Conservation (phyloP, 2,797 vertebrate genomes). For the Astyanax mexicanus region DNA sequence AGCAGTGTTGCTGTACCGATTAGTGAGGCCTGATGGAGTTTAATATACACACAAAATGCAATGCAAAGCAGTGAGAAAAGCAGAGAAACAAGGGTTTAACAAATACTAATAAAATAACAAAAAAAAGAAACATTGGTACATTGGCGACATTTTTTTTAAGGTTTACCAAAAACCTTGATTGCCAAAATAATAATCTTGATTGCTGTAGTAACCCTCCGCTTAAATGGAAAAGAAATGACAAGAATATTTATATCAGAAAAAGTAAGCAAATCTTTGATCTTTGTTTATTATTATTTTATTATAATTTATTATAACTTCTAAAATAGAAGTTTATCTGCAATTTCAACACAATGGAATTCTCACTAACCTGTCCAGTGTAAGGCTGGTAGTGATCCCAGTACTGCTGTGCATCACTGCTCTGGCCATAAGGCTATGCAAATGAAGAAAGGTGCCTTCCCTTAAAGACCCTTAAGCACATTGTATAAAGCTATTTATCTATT, state of each 20-base stretch:
- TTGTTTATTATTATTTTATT: too few relatives aligned
- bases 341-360: too few relatives aligned
- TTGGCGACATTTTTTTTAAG: too few relatives aligned
- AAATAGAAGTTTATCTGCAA: too few relatives aligned
- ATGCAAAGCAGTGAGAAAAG: not conserved
- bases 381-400: constrained; percentile 80
- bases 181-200: constrained; percentile 57
- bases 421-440: constrained; percentile 70
- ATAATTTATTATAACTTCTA: too few relatives aligned
- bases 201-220: constrained; percentile 82
- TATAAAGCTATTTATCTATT: too few relatives aligned
- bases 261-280: too few relatives aligned
- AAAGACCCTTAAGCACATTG: too few relatives aligned
- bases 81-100: not conserved
- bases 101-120: not conserved
- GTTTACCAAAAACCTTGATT: constrained; percentile 78
- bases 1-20: constrained; percentile 84
- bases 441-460: constrained; percentile 26
- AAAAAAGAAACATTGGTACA: too few relatives aligned
- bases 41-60: not conserved
- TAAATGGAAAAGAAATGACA: constrained; percentile 61
- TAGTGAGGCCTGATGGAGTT: constrained; percentile 69
- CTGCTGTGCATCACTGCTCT: constrained; percentile 77
- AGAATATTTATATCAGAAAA: too few relatives aligned
- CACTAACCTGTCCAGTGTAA: constrained; percentile 79